Evolutionary conservation across 2,888 invertebrate species (phyloP), one percentile per base, ranked within the genome.

Genomic region (Brachyopa scutellaris): DNA sequence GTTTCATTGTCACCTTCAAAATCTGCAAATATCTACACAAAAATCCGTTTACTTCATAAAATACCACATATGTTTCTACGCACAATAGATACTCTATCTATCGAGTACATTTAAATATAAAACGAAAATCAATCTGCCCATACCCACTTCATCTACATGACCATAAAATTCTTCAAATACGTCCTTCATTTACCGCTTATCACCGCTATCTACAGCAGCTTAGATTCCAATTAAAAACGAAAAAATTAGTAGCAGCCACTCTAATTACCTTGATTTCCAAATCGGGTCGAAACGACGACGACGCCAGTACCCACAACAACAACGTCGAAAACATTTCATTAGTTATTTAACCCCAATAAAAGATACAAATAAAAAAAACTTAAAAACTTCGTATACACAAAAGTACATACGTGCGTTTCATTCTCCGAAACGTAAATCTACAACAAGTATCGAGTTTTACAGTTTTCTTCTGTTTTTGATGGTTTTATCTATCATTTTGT

Each of bases 261-360:
- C 51, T 69, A 74, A 74, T 80, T 80, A 59, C 69, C 57, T 69
- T 76, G 57, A 69, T 80, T 80, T 76, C 57, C 57, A 64, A 80
- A 76, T 64, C 23, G 11, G 3, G 53, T 55, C 7, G 15, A 74
- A 69, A 53, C 15, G 29, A 53, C 66, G 42, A 53, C 15, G 29
- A 53, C 66, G 42, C 67, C 53, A 33, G 49, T 62, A 23, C 49
- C 64, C 49, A 66, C 66, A 21, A 51, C 59, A 70, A 61, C 40
- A 61, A 59, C 61, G 59, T 59, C 38, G 53, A 55, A 15, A 26
- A 69, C 62, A 76, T 76, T 80, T 80, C 62, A 80, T 80, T 80
- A 76, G 74, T 69, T 80, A 80, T 69, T 80, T 80, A 80, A 80
- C 80, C 80, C 76, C 80, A 80, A 80, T 80, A 80, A 80, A 80